Evolutionary conservation across 2,113 vertebrate species (phyloP), one percentile per base, ranked within the genome.

Genomic region (Nycticorax nycticorax): DNA sequence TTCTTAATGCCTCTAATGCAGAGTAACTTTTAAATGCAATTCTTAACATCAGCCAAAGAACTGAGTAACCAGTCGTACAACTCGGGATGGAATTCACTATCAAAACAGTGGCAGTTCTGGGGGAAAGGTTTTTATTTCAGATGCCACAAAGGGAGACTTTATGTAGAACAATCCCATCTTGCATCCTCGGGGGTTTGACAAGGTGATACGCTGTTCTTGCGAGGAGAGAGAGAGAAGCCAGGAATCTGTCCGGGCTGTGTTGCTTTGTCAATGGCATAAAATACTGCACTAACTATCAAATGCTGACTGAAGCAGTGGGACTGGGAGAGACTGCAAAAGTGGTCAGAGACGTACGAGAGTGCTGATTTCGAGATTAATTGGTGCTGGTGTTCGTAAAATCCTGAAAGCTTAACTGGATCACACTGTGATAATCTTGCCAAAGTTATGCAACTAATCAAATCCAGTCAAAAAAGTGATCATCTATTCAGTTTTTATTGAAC

Each of bases 371-470:
- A 95, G 87, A 95, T 89, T 55, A 89, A 89, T 88, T 91, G 81
- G 83, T 97, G 96, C 94, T 96, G 96, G 87, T 96, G 92, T 94
- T 97, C 80, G 32, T 95, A 85, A 97, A 91, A 89, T 92, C 90
- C 81, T 92, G 89, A 96, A 95, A 96, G 93, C 41, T 97, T 93
- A 95, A 96, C 93, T 94, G 80, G 89, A 94, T 91, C 74, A 69
- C 93, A 90, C 87, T 96, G 96, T 97, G 96, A 96, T 87, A 97
- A 96, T 97, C 94, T 97, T 94, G 86, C 96, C 95, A 76, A 82
- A 97, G 96, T 98, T 98, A 98, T 97, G 97, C 96, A 97, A 96
- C 94, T 97, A 96, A 97, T 96, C 90, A 96, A 97, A 95, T 90
- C 90, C 96, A 95, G 91, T 96, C 52, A 88, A 74, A 73, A 96